These are phyloP conservation scores for Oxytorus armatus DNA, from an alignment of 2,888 invertebrate genomes.

Conservation along the genomic window DNA sequence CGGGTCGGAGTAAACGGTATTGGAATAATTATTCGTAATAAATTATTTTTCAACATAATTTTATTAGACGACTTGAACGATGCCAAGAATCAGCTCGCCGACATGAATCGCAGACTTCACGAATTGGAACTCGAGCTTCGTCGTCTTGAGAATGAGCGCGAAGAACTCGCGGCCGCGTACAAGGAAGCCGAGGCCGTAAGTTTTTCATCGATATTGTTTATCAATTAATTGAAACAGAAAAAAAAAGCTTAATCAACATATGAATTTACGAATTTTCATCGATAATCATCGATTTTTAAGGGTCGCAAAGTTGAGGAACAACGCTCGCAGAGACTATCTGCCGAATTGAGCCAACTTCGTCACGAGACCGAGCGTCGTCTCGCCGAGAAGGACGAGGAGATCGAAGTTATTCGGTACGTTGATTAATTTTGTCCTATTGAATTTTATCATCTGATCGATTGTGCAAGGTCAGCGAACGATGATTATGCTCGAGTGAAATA, in stretches of 20 bases:
- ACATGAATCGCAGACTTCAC: conserved; percentile 98
- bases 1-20: background rate
- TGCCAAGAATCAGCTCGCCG: conserved; percentile 96
- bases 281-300: conserved; percentile 84
- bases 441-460: conserved; percentile 35
- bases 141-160: conserved; percentile 99
- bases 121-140: conserved; percentile 98
- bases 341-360: conserved; percentile 97
- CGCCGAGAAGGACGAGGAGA: conserved; percentile 99
- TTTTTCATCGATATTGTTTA: conserved; percentile 72
- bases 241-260: background rate
- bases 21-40: background rate
- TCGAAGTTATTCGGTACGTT: conserved; percentile 97
- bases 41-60: conserved; percentile 12
- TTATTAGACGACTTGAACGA: conserved; percentile 96
- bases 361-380: conserved; percentile 98
- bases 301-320: conserved; percentile 99
- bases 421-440: conserved; percentile 31
- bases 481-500: conserved; percentile 54
- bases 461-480: conserved; percentile 50
- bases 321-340: conserved; percentile 95
- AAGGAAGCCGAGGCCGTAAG: conserved; percentile 99
- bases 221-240: background rate
- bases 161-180: conserved; percentile 98
- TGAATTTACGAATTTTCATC: background rate